phyloP scores from a whole-genome alignment of 2,888 invertebrate genomes.

The Lacanobia oleracea region DNA sequence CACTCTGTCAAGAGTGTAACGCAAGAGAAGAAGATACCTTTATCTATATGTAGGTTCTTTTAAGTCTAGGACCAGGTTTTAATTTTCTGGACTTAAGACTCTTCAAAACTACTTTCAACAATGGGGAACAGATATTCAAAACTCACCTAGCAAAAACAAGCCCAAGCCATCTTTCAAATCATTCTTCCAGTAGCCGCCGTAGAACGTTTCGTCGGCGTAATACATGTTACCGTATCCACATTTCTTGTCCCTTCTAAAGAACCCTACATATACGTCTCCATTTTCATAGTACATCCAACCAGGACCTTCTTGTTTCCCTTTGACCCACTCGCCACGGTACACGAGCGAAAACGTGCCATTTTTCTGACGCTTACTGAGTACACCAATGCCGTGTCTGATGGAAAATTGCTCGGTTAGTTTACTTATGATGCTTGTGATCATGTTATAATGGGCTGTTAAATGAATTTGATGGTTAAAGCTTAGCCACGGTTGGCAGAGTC shows the following conservation, averaged over 20 bases:
- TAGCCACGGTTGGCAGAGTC: no score
- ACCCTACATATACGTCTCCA: slow-evolving; percentile 91
- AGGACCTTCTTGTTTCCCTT: slow-evolving; percentile 90
- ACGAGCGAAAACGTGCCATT: slow-evolving; percentile 84
- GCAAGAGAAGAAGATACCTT: no score
- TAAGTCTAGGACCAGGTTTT: neutral
- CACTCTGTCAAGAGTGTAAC: no score
- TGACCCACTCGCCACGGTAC: slow-evolving; percentile 91
- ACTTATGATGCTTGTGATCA: no score
- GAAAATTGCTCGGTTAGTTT: neutral
- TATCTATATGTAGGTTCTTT: no score
- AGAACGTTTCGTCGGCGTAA: slow-evolving; percentile 90
- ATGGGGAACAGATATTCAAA: neutral
- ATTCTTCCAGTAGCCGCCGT: slow-evolving; percentile 91
- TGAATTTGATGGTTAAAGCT: no score
- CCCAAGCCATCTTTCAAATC: slow-evolving; percentile 88
- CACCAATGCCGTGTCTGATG: slow-evolving; percentile 90
- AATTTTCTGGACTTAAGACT: neutral
- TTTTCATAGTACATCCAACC: slow-evolving; percentile 91
- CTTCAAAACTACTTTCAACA: neutral
- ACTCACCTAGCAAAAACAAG: slow-evolving; percentile 87
- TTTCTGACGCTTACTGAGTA: slow-evolving; percentile 81
- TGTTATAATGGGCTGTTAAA: no score
- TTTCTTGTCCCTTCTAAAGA: slow-evolving; percentile 85
- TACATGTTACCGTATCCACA: slow-evolving; percentile 92